Evolutionary conservation across 2,113 vertebrate genomes (phyloP).

Genomic region (Hippocampus mohnikei): DNA sequence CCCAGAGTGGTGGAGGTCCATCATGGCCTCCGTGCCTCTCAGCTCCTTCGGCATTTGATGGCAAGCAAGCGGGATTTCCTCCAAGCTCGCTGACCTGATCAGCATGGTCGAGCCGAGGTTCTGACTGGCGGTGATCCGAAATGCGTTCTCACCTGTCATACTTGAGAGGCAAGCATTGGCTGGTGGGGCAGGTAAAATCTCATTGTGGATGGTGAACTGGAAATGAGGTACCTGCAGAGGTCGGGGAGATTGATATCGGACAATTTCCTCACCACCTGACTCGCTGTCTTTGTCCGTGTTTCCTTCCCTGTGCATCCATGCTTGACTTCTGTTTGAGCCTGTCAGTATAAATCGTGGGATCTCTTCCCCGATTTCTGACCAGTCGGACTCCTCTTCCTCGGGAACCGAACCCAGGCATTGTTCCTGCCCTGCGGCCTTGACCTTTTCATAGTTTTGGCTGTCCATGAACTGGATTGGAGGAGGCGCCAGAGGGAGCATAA

Average conservation of each 20-base stretch:
- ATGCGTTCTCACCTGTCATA: constrained; percentile 30
- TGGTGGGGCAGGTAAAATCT: constrained; percentile 37
- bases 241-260: constrained; percentile 15
- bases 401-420: constrained; percentile 63
- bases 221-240: constrained; percentile 63
- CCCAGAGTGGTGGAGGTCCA: constrained; percentile 60
- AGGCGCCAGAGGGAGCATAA: constrained; percentile 47
- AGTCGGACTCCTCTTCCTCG: constrained; percentile 75
- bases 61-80: constrained; percentile 58
- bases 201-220: constrained; percentile 62
- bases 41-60: constrained; percentile 55
- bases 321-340: constrained; percentile 36
- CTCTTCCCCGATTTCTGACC: constrained; percentile 71
- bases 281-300: constrained; percentile 60
- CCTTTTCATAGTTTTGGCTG: constrained; percentile 46
- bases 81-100: constrained; percentile 70
- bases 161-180: constrained; percentile 25
- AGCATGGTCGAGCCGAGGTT: constrained; percentile 56
- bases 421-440: constrained; percentile 51
- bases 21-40: constrained; percentile 61
- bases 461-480: constrained; percentile 74
- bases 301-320: constrained; percentile 52
- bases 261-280: constrained; percentile 56
- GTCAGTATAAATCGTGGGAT: constrained; percentile 43
- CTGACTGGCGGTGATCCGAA: constrained; percentile 39